Conservation (phyloP, 2,113 vertebrate genomes). For the Nyctibius bracteatus region DNA sequence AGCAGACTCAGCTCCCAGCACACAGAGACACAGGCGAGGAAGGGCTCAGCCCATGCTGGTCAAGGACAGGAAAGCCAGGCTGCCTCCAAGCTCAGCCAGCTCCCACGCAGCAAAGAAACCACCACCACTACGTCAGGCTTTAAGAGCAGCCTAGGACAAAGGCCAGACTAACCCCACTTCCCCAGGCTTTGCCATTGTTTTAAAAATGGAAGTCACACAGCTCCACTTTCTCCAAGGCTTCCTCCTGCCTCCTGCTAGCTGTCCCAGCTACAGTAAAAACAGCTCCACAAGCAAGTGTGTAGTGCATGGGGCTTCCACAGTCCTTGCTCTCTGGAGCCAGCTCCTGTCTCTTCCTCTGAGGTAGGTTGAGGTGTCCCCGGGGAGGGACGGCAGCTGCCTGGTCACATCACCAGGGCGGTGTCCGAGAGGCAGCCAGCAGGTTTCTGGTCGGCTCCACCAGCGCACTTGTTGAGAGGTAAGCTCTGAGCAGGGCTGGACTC, state of each 20-base stretch:
- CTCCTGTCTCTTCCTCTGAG: slow-evolving; percentile 48
- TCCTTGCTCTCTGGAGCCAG: not conserved
- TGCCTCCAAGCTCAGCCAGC: not conserved
- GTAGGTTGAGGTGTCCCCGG: slow-evolving; percentile 36
- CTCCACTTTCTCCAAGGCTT: too few species aligned
- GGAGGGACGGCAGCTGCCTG: not conserved
- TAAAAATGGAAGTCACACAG: not conserved
- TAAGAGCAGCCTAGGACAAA: not conserved
- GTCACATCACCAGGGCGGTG: slow-evolving; percentile 10
- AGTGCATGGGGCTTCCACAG: not conserved
- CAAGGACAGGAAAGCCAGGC: not conserved
- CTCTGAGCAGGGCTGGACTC: slow-evolving; percentile 27
- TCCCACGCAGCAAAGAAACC: not conserved
- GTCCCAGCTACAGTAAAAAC: too few species aligned
- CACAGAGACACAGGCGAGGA: fast-evolving
- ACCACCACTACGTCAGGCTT: not conserved
- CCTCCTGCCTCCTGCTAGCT: too few species aligned
- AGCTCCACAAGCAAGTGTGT: not conserved
- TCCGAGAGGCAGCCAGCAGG: slow-evolving; percentile 8
- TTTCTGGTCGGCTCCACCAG: slow-evolving; percentile 6
- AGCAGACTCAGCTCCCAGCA: not conserved
- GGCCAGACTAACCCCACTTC: not conserved
- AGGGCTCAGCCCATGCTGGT: not conserved
- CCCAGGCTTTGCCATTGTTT: not conserved
- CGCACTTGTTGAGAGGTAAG: slow-evolving; percentile 61